phyloP scores from a whole-genome alignment of 2,888 invertebrate species.

The Pseudanteris insignis region DNA sequence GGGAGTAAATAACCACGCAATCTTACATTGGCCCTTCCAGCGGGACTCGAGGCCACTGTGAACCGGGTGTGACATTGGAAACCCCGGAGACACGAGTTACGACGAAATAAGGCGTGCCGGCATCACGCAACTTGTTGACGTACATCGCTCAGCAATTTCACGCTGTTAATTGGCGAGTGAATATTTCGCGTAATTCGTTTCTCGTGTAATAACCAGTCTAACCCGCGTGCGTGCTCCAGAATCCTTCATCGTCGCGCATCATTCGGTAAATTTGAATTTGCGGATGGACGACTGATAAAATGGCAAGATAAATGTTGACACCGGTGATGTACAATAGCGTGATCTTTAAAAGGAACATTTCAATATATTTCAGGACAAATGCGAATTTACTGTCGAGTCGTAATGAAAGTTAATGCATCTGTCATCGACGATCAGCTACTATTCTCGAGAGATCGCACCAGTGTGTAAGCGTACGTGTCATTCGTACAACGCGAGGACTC shows the following conservation, averaged over 20 bases:
- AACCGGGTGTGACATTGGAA: constrained; percentile 31
- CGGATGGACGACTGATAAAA: constrained; percentile 21
- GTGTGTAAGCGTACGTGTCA: constrained; percentile 37
- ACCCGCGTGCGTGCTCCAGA: background rate
- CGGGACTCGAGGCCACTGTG: constrained; percentile 12
- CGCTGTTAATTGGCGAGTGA: constrained; percentile 18
- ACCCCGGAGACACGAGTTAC: constrained; percentile 7
- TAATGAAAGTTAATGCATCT: constrained; percentile 44
- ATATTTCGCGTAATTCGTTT: constrained; percentile 33
- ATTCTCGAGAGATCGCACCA: constrained; percentile 31
- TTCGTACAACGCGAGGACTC: constrained; percentile 31
- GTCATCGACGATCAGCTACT: constrained; percentile 39
- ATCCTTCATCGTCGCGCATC: constrained; percentile 14
- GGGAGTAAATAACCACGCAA: no score
- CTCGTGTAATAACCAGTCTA: constrained; percentile 18
- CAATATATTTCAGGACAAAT: constrained; percentile 42
- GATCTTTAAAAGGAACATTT: constrained; percentile 42
- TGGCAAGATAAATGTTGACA: constrained; percentile 36
- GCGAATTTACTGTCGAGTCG: constrained; percentile 38
- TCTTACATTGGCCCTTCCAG: no score
- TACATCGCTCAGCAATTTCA: constrained; percentile 26
- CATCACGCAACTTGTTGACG: constrained; percentile 19
- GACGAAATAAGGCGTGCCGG: no score
- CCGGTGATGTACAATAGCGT: constrained; percentile 29
- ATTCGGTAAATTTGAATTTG: constrained; percentile 30